These are phyloP conservation scores for Staurois parvus DNA, from an alignment of 2,797 vertebrate species.

Conservation along the genomic window DNA sequence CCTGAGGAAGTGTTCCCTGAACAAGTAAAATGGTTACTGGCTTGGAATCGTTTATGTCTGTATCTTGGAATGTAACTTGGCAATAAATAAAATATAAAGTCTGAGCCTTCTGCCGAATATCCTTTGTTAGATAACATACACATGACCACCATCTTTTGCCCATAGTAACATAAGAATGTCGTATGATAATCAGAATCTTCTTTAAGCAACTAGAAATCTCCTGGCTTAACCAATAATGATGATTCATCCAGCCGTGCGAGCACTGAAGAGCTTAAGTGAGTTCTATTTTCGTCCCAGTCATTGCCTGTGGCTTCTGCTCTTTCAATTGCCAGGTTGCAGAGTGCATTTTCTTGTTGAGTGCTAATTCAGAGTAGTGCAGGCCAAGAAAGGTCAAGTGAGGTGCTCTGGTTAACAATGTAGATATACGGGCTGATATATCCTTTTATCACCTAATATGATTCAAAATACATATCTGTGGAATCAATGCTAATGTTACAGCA, in stretches of 20 bases:
- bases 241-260: slow-evolving; percentile 5
- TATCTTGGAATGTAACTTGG: background rate
- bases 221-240: background rate
- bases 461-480: too few relatives aligned
- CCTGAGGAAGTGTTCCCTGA: background rate
- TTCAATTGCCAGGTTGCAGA: slow-evolving; percentile 3
- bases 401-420: background rate
- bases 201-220: background rate
- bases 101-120: background rate
- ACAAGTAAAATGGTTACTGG: background rate
- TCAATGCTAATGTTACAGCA: too few relatives aligned
- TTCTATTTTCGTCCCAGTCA: slow-evolving; percentile 27
- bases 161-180: background rate
- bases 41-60: background rate
- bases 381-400: background rate
- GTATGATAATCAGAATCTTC: background rate
- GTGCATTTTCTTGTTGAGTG: slow-evolving; percentile 9
- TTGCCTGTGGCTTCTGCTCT: background rate
- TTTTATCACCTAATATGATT: too few relatives aligned
- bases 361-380: background rate
- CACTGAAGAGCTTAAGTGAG: slow-evolving; percentile 13
- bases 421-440: background rate
- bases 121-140: background rate
- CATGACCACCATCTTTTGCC: background rate
- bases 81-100: background rate